Evolutionary conservation across 2,797 vertebrate species (phyloP).

Genomic region (Sebastes itinus): DNA sequence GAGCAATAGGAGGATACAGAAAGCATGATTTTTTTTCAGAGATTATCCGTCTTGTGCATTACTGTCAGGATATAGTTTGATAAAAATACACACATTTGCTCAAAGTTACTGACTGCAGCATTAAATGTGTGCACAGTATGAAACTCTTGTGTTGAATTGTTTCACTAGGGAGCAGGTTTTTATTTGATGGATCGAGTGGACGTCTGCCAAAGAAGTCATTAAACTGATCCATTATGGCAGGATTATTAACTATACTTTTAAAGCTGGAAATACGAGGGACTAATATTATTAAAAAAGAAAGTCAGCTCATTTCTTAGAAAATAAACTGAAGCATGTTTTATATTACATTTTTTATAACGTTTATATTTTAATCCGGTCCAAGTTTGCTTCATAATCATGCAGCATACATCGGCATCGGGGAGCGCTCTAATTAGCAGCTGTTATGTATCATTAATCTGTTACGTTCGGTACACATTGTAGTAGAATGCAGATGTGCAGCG

Average conservation of each 20-base stretch:
- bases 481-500: conserved; percentile 2
- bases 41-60: no score
- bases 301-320: background rate
- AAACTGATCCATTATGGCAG: conserved; percentile 26
- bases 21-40: no score
- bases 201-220: conserved; percentile 41
- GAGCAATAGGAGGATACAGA: no score
- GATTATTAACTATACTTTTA: conserved; percentile 28
- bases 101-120: no score
- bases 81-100: no score
- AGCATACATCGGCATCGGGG: background rate
- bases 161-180: conserved; percentile 13
- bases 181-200: conserved; percentile 45
- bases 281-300: conserved; percentile 16
- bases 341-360: background rate
- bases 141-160: background rate
- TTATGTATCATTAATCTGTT: conserved; percentile 2
- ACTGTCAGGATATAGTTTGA: no score
- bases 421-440: conserved; percentile 23
- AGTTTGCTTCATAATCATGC: conserved; percentile 4
- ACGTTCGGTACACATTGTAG: background rate
- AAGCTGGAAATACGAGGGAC: conserved; percentile 17
- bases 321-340: background rate
- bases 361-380: background rate
- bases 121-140: background rate